Conservation (phyloP, 2,113 vertebrate species). For the Atrichornis clamosus region DNA sequence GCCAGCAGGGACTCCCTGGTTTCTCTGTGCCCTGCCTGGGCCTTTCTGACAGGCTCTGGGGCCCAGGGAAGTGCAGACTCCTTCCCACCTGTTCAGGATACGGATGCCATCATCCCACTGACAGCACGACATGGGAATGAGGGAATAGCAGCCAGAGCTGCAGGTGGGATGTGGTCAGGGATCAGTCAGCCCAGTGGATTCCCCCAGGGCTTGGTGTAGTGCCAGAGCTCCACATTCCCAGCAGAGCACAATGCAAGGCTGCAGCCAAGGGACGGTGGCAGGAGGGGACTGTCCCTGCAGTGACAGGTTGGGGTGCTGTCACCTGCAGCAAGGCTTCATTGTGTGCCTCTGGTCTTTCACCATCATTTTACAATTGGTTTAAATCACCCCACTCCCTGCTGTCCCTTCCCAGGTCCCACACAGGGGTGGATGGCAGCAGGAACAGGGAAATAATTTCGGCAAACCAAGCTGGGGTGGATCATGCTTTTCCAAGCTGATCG, state of each 20-base stretch:
- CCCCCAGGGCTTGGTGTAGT: not conserved
- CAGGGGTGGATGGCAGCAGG: not conserved
- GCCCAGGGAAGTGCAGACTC: not conserved
- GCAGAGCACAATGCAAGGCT: not conserved
- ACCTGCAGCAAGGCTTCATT: not conserved
- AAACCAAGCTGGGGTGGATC: not conserved
- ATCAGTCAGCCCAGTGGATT: not conserved
- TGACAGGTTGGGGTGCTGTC: not conserved
- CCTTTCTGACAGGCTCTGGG: not conserved
- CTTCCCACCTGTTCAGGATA: not conserved
- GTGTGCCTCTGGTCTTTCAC: not conserved
- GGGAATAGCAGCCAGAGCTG: not conserved
- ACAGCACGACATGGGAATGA: not conserved
- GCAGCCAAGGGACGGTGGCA: not conserved
- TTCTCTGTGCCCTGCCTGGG: not conserved
- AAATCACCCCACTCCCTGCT: not conserved
- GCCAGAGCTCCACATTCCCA: not conserved
- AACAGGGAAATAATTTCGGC: not conserved
- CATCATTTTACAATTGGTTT: not conserved
- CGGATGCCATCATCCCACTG: rapidly evolving
- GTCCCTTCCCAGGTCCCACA: not conserved
- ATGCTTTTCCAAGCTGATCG: rapidly evolving
- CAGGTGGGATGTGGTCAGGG: not conserved
- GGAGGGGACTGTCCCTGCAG: not conserved
- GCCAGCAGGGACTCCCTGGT: not conserved